Evolutionary conservation across 2,797 vertebrate genomes (phyloP), one percentile per base, ranked within the genome.

Genomic region (Leptoclinus maculatus): DNA sequence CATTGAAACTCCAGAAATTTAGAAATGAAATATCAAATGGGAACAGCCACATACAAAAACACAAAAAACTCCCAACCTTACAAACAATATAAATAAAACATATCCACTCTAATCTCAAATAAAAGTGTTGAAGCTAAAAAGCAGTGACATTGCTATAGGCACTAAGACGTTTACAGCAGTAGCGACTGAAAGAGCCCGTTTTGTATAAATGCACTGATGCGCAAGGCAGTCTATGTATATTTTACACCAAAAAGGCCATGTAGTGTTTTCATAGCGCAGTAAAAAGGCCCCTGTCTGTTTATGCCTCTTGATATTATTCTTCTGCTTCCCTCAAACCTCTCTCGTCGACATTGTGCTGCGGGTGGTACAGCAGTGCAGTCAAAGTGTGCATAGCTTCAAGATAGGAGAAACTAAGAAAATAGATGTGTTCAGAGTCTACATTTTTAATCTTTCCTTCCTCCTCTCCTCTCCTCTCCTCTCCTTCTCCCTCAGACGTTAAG

Each of bases 71-170:
- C 17, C 23, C 51, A 72, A 70, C 59, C 43, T 53, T 54, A 63
- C 57, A 79, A 67, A 86, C 49, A 64, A 71, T 72, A 83, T n/a
- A 81, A 85, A 81, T 54, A 54, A 54, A 54, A 54, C 43, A 66
- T 51, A 75, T 76, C 56, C 59, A 83, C 65, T 76, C 72, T 72
- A 66, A 64, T 71, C 64, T 71, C 19, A 84, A 87, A 74, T 60
- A 57, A 86, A 83, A 80, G 64, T 74, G 74, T 74, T 21, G 21
- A 62, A 90, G 74, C 83, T 87, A 73, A 86, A 71, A 91, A 93
- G 86, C 86, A 88, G 84, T 89, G 89, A 87, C 85, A 62, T 88
- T 79, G 91, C 90, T 88, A 88, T 91, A 95, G 94, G 94, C 94
- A 95, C 94, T 94, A 90, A 79, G 76, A 93, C 82, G 86, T 88